These are phyloP conservation scores for Pseudeuparius sepicola DNA, from an alignment of 2,888 invertebrate genomes.

Conservation along the genomic window DNA sequence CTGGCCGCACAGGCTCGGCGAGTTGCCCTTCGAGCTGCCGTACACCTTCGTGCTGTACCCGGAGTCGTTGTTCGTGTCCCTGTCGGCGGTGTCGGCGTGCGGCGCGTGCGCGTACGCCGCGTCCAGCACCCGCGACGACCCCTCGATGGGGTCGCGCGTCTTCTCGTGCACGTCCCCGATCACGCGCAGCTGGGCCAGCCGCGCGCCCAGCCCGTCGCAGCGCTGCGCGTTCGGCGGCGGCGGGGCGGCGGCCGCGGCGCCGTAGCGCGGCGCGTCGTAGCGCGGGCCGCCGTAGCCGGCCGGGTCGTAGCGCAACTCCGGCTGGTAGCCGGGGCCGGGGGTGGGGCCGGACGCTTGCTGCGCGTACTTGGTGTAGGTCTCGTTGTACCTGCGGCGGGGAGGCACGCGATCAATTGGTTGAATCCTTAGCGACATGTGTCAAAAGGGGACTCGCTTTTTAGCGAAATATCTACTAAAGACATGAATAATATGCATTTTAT, in stretches of 20 bases:
- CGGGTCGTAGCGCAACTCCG: constrained; percentile 22
- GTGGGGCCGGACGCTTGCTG: constrained; percentile 21
- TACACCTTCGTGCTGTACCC: constrained; percentile 78
- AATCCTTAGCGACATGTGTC: no score
- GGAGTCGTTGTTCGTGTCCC: constrained; percentile 71
- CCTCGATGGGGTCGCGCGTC: constrained; percentile 26
- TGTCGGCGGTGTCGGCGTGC: constrained; percentile 39
- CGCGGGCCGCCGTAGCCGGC: constrained; percentile 20
- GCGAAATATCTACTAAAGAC: no score
- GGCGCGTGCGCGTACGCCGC: constrained; percentile 22
- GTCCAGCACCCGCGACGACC: constrained; percentile 30
- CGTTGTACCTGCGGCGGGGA: constrained; percentile 24
- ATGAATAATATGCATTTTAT: no score
- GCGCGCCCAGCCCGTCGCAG: constrained; percentile 29
- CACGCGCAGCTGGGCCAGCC: constrained; percentile 36
- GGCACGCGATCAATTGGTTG: no score
- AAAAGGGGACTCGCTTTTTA: no score
- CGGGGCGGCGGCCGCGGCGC: constrained; percentile 18
- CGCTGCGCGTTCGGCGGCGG: constrained; percentile 18
- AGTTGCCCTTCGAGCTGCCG: constrained; percentile 66
- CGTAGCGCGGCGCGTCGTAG: constrained; percentile 23
- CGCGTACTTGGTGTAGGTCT: constrained; percentile 19
- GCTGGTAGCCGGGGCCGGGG: constrained; percentile 21
- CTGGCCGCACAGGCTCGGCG: constrained; percentile 59
- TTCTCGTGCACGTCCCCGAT: no score